A percentile compares a stretch with the other conserved stretches of the same genome.
These are phyloP conservation scores for Tenthredo mesomela DNA, from an alignment of 2,888 invertebrate species.

Conservation along the genomic window DNA sequence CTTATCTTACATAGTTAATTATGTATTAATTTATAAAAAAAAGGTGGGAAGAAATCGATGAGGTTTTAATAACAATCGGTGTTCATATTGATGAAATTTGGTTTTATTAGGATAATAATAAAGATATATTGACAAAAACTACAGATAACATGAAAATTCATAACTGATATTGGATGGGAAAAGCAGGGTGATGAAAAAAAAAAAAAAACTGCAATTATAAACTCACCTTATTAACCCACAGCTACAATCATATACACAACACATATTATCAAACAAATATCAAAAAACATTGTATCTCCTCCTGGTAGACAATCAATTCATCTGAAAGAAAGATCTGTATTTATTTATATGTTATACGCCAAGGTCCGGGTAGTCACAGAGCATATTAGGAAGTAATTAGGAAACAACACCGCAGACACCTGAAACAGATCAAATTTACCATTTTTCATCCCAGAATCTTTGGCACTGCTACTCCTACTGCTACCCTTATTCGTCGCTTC, in stretches of 20 bases:
- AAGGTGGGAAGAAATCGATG: neutral
- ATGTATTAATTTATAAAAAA: too few relatives aligned
- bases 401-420: slow-evolving; percentile 40
- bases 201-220: slow-evolving; percentile 53
- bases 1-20: too few relatives aligned
- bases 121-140: slow-evolving; percentile 63
- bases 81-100: slow-evolving; percentile 6
- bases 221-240: slow-evolving; percentile 69
- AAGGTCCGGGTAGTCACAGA: neutral
- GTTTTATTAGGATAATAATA: slow-evolving; percentile 65
- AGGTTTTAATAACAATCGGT: too few relatives aligned
- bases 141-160: slow-evolving; percentile 60
- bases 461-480: slow-evolving; percentile 29
- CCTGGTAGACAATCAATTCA: neutral
- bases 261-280: slow-evolving; percentile 57
- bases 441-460: slow-evolving; percentile 18
- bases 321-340: slow-evolving; percentile 59
- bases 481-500: neutral
- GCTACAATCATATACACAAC: slow-evolving; percentile 59
- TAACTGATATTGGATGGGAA: slow-evolving; percentile 55
- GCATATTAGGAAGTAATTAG: slow-evolving; percentile 11
- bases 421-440: slow-evolving; percentile 59
- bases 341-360: neutral
- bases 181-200: slow-evolving; percentile 56
- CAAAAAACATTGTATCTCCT: slow-evolving; percentile 43